Evolutionary conservation across 2,113 vertebrate species (phyloP).

Genomic region (Anas platyrhynchos): DNA sequence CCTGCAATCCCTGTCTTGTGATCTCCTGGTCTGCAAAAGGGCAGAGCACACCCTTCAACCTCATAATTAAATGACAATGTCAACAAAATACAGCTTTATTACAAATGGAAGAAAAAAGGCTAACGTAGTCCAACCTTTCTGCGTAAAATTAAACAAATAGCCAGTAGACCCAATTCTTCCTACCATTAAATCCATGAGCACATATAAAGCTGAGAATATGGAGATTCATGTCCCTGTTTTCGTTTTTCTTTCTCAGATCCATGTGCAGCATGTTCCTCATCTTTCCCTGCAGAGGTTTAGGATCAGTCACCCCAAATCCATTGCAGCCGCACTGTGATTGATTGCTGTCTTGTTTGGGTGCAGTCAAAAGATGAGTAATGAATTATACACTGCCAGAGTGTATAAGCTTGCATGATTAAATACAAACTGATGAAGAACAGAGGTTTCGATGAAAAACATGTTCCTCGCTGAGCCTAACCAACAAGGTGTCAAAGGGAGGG

Average conservation of each 20-base stretch:
- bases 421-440: accelerated
- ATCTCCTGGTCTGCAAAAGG: neutral
- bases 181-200: neutral
- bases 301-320: neutral
- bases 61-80: neutral
- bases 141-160: neutral
- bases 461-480: neutral
- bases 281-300: neutral
- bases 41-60: neutral
- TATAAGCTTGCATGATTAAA: neutral
- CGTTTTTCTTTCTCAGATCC: neutral
- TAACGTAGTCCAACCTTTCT: neutral
- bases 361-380: neutral
- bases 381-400: neutral
- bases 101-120: neutral
- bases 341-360: neutral
- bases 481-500: neutral
- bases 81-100: neutral
- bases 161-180: neutral
- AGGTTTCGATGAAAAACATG: neutral
- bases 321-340: neutral
- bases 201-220: neutral
- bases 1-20: neutral
- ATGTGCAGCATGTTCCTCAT: accelerated
- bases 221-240: neutral